A percentile compares a stretch with the other conserved stretches of the same genome.
Conservation (phyloP, 1,140 invertebrate genomes). For the Danaus melanippus region DNA sequence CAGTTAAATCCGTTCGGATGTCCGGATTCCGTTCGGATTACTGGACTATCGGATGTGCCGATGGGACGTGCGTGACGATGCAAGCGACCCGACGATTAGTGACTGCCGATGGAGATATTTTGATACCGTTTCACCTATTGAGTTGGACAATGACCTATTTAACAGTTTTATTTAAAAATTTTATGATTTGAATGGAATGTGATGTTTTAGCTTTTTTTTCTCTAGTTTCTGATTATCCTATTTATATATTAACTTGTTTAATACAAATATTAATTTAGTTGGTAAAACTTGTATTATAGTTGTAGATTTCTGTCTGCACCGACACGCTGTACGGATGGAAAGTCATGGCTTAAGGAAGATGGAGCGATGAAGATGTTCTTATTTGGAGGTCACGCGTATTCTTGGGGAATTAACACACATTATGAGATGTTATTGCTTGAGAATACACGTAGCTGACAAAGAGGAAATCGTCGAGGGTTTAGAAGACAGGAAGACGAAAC, state of each 20-base stretch:
- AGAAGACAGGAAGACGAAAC: slow-evolving; percentile 11
- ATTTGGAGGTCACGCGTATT: slow-evolving; percentile 94
- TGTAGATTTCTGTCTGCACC: too few species aligned
- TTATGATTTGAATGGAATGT: too few species aligned
- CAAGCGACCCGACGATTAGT: slow-evolving; percentile 50
- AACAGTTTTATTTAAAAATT: too few species aligned
- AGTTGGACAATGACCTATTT: too few species aligned
- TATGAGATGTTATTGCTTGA: slow-evolving; percentile 96
- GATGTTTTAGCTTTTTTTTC: too few species aligned
- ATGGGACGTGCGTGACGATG: slow-evolving; percentile 41
- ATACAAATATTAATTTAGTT: too few species aligned
- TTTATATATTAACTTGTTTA: too few species aligned
- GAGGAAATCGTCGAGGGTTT: slow-evolving; percentile 46
- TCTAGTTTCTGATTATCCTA: too few species aligned
- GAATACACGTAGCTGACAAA: slow-evolving; percentile 96
- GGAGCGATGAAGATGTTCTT: slow-evolving; percentile 22
- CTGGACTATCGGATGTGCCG: slow-evolving; percentile 48
- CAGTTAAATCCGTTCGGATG: slow-evolving; percentile 47
- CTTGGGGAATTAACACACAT: slow-evolving; percentile 96
- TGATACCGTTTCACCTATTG: too few species aligned
- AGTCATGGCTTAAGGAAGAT: slow-evolving; percentile 11
- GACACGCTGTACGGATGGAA: too few species aligned
- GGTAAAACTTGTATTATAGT: too few species aligned
- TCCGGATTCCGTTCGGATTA: slow-evolving; percentile 29
- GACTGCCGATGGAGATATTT: too few species aligned